Percentiles rank a stretch among this genome's conserved stretches.
Conservation (phyloP, 2,113 vertebrate species). For the Chrysemys picta region DNA sequence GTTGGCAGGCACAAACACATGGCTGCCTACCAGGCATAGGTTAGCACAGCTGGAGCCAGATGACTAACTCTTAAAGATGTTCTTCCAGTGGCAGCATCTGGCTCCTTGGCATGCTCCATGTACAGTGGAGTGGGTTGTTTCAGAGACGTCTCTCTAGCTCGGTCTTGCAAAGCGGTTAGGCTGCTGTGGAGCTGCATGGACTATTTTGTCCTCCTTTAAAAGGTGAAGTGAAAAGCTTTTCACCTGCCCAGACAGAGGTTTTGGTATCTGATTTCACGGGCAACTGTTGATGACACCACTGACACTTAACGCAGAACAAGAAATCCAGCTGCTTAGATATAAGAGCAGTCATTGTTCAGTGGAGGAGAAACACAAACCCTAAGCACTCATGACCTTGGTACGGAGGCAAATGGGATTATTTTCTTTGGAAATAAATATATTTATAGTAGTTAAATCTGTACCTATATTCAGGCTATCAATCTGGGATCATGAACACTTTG, state of each 20-base stretch:
- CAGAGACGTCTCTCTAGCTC: not conserved
- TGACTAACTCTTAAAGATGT: conserved; percentile 9
- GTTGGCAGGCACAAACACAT: conserved; percentile 20
- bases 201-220: not conserved
- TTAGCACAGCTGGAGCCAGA: conserved; percentile 50
- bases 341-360: not conserved
- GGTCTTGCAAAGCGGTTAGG: not conserved
- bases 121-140: not conserved
- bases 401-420: conserved; percentile 33
- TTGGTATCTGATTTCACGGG: not conserved
- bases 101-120: not conserved
- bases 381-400: not conserved
- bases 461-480: conserved; percentile 71
- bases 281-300: not conserved
- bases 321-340: not conserved
- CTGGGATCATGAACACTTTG: conserved; percentile 77
- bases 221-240: not conserved
- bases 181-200: not conserved
- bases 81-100: conserved; percentile 34
- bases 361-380: conserved; percentile 33
- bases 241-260: not conserved
- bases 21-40: conserved; percentile 40
- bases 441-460: conserved; percentile 54
- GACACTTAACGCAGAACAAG: not conserved
- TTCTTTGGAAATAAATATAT: conserved; percentile 57